phyloP scores from a whole-genome alignment of 1,140 invertebrate genomes.

The Battus philenor region DNA sequence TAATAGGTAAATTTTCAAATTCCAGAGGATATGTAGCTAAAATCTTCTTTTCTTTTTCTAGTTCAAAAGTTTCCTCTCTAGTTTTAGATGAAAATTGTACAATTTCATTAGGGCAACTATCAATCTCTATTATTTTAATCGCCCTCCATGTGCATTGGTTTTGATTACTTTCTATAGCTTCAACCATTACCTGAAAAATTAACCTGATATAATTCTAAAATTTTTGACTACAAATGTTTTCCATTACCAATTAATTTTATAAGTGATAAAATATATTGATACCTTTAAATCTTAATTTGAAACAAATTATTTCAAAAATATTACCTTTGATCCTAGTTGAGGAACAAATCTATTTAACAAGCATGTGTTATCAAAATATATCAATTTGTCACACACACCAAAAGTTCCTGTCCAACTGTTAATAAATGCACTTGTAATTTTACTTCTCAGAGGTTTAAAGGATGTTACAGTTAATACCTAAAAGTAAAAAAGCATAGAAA shows the following conservation, averaged over 20 bases:
- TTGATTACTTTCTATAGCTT: slow-evolving; percentile 83
- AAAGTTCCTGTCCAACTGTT: slow-evolving; percentile 69
- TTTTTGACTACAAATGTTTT: background rate
- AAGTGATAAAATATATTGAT: background rate
- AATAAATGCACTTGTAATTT: slow-evolving; percentile 71
- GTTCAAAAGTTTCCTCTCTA: slow-evolving; percentile 28
- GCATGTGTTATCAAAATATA: slow-evolving; percentile 76
- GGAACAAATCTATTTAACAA: slow-evolving; percentile 76
- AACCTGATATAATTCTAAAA: slow-evolving; percentile 5
- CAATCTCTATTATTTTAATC: slow-evolving; percentile 70
- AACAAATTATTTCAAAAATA: slow-evolving; percentile 11
- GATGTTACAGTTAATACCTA: slow-evolving; percentile 77
- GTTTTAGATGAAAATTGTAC: slow-evolving; percentile 23
- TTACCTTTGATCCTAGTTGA: slow-evolving; percentile 73
- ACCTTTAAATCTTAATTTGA: slow-evolving; percentile 9
- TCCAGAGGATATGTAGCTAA: slow-evolving; percentile 45
- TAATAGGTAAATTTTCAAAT: slow-evolving; percentile 47
- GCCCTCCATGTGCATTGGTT: slow-evolving; percentile 78
- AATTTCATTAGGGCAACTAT: slow-evolving; percentile 16
- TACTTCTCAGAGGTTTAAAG: slow-evolving; percentile 76
- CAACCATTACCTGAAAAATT: slow-evolving; percentile 70
- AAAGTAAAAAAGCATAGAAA: too few species aligned
- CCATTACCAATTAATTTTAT: background rate
- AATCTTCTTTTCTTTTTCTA: slow-evolving; percentile 45
- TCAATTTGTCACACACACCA: slow-evolving; percentile 72